Base-by-base conservation (phyloP, 2,888 invertebrate species). In the Leucoptera coffeella region DNA sequence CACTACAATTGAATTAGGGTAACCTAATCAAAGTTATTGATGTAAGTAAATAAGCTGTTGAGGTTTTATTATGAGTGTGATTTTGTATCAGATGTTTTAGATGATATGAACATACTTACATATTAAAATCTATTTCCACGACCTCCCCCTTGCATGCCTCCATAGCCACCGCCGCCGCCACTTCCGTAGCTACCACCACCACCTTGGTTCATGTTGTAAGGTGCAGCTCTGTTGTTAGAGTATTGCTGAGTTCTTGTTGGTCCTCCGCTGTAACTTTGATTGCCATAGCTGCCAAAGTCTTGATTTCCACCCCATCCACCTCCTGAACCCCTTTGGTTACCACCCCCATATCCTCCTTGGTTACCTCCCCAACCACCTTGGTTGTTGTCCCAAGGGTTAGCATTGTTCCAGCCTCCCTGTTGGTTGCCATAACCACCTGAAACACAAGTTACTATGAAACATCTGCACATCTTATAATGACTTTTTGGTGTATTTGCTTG, bases 191-290 rank as follows among this genome's bases (percentile, higher is more conserved):
- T 58, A 6, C 73, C 69, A 15, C 69, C 73, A 8, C 75, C 67
- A 35, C 77, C 79, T 58, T 76, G 77, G 38, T 73, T 75, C 55
- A 67, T 59, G 75, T 85, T 82, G 60, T 88, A 80, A 39, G 87
- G 81, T 36, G 83, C 61, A 22, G 81, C 67, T 38, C 84, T 67
- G 43, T 80, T 82, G 36, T 79, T 80, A 43, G 74, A 74, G 57
- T 76, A 82, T 42, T 82, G 82, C 44, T 82, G 83, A 50, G 74
- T 83, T 40, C 91, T 78, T 40, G 90, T 80, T 2, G 92, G 89
- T 1, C 92, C 92, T 25, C 90, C 91, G 29, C 86, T 80, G 45
- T 85, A 90, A 29, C 81, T 79, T 49, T 89, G 90, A 43, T 89
- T 88, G 47, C 87, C 85, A 35, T 85, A 84, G 37, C 77, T 82